Evolutionary conservation across 1,140 invertebrate species (phyloP), one percentile per base, ranked within the genome.

Genomic region (Riptortus pedestris): DNA sequence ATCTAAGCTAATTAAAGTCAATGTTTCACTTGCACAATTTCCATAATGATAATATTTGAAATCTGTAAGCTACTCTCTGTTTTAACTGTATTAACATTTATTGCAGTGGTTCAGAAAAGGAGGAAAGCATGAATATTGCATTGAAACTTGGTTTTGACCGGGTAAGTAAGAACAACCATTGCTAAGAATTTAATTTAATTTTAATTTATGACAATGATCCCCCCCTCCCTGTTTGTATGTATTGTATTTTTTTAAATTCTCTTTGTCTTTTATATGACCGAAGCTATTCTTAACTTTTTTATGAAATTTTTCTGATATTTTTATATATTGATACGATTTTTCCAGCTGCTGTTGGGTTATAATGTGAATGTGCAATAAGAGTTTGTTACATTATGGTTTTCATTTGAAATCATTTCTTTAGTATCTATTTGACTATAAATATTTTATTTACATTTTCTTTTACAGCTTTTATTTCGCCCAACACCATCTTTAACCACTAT

Each of bases 81-180:
- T n/a, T 4, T 47, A 47, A 47, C 7, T 47, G n/a, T 47, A 20
- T 47, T 47, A 3, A 20, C 16, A 7, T 55, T 27, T 2, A 27
- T 55, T 55, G 22, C 51, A 55, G 51, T 55, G 51, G 4, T 9
- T 24, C 5, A 24, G 51, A 55, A 9, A 55, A 55, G 26, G 51
- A 55, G 26, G 51, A 55, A 18, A 24, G 51, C 24, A 55, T 55
- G 51, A 55, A 55, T 14, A 1, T 24, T 24, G 51, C 51, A 9
- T 55, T 55, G 51, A 55, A 55, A 26, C 26, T 14, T 55, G 51
- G 51, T 22, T 55, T 55, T 27, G 51, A 55, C 26, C 51, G 51
- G 14, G 51, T 55, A 24, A 55, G 51, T 55, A 55, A 5, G 14
- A 7, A 7, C 31, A 7, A 5, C 31, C 31, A 38, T n/a, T n/a